Base-by-base conservation (phyloP, 1,140 invertebrate genomes). In the Drosophila orena region DNA sequence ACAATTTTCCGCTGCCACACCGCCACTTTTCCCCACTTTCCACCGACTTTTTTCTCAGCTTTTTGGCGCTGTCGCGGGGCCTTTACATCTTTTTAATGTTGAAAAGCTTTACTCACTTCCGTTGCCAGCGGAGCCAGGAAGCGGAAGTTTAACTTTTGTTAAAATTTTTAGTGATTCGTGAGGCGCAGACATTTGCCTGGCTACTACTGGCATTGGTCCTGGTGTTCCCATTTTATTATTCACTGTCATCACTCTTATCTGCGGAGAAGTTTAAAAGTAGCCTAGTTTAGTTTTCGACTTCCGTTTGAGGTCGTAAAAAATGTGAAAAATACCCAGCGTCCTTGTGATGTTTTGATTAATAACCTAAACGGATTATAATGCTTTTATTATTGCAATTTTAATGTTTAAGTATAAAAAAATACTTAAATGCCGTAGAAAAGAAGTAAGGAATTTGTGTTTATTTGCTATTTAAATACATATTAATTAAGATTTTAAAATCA, bases 51-150 rank as follows among this genome's bases (percentile, higher is more conserved):
- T 47, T 66, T 62, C 66, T 72, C 64, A 53, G 77, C 62, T 64
- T 60, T 40, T 75, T 81, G 79, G 60, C 47, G 57, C 77, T 89
- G 71, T 79, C 85, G 85, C 62, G 65, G 57, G 64, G 27, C 76
- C 84, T 88, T 80, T 89, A 89, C 84, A 89, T 89, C 80, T 89
- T 88, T 89, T 89, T 90, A 89, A 90, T 90, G 84, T 84, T 84
- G 85, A 90, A 89, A 88, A 90, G 85, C 84, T 90, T 89, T 89
- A 80, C 84, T 84, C 72, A 80, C 84, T 89, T 89, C 84, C 84
- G 85, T 40, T 77, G 56, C 54, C 64, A 57, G 74, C 77, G 58
- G 79, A 76, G 65, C 59, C 83, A 86, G 84, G 84, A 89, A 89
- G 55, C 84, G 84, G 84, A 89, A 89, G 84, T 89, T 89, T 89